Evolutionary conservation across 2,888 invertebrate genomes (phyloP).

Genomic region (Apomyelois bistriatella): DNA sequence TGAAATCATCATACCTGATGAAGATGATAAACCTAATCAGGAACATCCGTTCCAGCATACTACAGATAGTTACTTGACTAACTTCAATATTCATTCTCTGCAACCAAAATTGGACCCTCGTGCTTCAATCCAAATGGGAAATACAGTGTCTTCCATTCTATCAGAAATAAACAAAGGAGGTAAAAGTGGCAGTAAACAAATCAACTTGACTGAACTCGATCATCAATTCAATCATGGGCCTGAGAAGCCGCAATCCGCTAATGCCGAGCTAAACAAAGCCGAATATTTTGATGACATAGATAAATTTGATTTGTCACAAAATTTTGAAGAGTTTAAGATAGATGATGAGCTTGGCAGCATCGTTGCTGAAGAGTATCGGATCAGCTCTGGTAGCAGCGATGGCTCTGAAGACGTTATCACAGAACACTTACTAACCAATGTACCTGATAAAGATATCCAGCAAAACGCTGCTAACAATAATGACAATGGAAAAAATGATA

Average conservation of each 20-base stretch:
- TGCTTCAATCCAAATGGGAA: conserved; percentile 81
- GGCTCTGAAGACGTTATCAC: conserved; percentile 67
- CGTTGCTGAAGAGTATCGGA: conserved; percentile 74
- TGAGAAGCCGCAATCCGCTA: conserved; percentile 42
- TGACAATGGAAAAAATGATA: conserved; percentile 46
- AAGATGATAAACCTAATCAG: conserved; percentile 73
- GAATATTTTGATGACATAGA: conserved; percentile 77
- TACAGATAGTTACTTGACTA: conserved; percentile 61
- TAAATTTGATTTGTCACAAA: conserved; percentile 85
- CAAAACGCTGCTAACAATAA: conserved; percentile 39
- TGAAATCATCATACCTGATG: conserved; percentile 86
- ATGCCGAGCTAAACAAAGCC: conserved; percentile 59
- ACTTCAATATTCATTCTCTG: conserved; percentile 63
- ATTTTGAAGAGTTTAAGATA: conserved; percentile 89
- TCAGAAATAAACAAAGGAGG: conserved; percentile 79
- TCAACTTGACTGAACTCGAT: conserved; percentile 67
- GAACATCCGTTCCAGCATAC: conserved; percentile 58
- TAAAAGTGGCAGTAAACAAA: conserved; percentile 64
- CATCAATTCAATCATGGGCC: conserved; percentile 63
- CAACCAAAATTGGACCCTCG: conserved; percentile 72
- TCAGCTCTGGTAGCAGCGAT: conserved; percentile 75
- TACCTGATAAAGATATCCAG: conserved; percentile 58
- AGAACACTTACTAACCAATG: conserved; percentile 55
- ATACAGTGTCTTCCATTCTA: conserved; percentile 80
- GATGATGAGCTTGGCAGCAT: conserved; percentile 83